phyloP scores from a whole-genome alignment of 1,140 invertebrate genomes.

The Apocrypta bakeri region DNA sequence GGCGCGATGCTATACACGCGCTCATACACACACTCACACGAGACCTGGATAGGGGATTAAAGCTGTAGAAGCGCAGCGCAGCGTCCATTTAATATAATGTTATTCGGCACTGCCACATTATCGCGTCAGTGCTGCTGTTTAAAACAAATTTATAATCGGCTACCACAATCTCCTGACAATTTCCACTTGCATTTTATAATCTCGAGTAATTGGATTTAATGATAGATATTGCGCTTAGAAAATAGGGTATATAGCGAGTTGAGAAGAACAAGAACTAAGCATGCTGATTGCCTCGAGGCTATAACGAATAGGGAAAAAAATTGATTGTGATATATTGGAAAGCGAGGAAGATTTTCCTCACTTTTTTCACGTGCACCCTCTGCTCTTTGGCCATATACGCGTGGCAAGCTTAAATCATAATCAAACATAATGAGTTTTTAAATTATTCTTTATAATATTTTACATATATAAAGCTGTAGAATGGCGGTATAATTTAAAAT shows the following conservation, averaged over 20 bases:
- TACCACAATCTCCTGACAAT: conserved; percentile 34
- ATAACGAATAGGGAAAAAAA: conserved; percentile 24
- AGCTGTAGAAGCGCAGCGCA: not conserved
- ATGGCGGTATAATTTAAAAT: too few species aligned
- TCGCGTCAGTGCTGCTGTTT: conserved; percentile 44
- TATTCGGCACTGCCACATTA: conserved; percentile 45
- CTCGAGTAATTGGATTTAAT: conserved; percentile 47
- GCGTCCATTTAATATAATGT: conserved; percentile 46
- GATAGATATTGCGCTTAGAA: conserved; percentile 13
- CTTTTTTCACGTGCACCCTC: not conserved
- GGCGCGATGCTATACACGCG: conserved; percentile 1
- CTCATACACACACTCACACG: not conserved
- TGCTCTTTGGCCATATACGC: not conserved
- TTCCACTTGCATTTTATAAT: conserved; percentile 38
- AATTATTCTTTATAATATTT: not conserved
- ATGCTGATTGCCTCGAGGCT: not conserved
- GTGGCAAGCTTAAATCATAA: not conserved
- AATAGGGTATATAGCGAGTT: not conserved
- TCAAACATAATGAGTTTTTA: not conserved
- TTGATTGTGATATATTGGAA: conserved; percentile 15
- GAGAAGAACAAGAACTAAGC: not conserved
- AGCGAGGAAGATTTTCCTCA: not conserved
- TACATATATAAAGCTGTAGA: too few species aligned
- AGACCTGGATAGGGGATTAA: conserved; percentile 40
- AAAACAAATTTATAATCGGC: conserved; percentile 49